Evolutionary conservation across 2,888 invertebrate genomes (phyloP), one percentile per base, ranked within the genome.

Genomic region (Andrena camellia): DNA sequence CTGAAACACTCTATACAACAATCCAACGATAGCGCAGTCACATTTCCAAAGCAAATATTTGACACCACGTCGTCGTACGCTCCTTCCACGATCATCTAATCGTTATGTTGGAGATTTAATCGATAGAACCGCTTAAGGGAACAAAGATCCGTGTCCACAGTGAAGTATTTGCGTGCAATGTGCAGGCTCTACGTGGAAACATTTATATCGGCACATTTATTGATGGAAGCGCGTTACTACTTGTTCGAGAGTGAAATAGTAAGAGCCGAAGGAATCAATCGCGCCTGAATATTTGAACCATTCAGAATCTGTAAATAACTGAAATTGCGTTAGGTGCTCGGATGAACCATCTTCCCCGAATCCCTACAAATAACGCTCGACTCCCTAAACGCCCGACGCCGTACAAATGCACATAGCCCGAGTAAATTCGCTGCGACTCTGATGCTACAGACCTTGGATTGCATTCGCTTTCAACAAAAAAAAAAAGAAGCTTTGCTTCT

Each of bases 261-360:
- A 7, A 57, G 35, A 29, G 74, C 67, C 62, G 48, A 35, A 63
- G 70, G 66, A 81, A 82, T 70, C 81, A 82, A 82, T 81, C 74
- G 54, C 17, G 67, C 50, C 52, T 82, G 81, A 82, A 81, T 81
- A 74, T 81, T 82, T 81, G 50, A 82, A 70, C 35, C 60, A 67
- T 71, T 67, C 59, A 23, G 69, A 81, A 81, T 70, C 74, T 63
- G 81, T 81, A 70, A 74, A 81, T 75, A 57, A 52, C 52, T 33
- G 68, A 72, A 73, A 79, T 73, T 52, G 57, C 80, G 23, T 42
- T 54, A 59, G 42, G 63, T 29, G 63, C 52, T 52, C 70, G n/a
- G 52, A 70, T 64, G 60, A 78, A 79, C 59, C 42, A 68, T 77
- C 64, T 29, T 35, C 52, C 8, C 17, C 48, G 35, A 48, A 50